phyloP scores from a whole-genome alignment of 2,888 invertebrate genomes.

The Vannuccia rotundouncinata region DNA sequence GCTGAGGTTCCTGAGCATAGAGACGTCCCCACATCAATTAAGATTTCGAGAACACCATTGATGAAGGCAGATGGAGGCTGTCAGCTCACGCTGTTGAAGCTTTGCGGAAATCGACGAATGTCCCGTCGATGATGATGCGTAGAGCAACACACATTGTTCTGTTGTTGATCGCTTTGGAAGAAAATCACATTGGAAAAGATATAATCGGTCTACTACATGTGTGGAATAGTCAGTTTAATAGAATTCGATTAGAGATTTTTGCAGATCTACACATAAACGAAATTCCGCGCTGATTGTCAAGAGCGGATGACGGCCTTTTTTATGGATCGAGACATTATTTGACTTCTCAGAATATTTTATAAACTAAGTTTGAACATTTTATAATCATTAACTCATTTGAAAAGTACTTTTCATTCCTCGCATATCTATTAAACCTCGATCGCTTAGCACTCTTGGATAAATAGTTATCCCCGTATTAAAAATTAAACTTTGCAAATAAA shows the following conservation, averaged over 20 bases:
- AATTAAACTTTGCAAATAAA: no score
- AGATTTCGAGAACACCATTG: background rate
- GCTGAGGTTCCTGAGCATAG: background rate
- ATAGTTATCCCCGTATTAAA: no score
- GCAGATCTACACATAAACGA: background rate
- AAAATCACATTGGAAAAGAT: no score
- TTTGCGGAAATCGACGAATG: conserved; percentile 3
- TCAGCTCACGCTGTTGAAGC: background rate
- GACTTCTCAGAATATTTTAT: no score
- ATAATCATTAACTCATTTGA: no score
- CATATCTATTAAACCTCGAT: no score
- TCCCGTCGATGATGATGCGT: background rate
- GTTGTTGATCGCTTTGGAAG: background rate
- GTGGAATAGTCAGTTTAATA: background rate
- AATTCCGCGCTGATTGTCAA: background rate
- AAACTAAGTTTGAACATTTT: no score
- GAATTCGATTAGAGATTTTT: background rate
- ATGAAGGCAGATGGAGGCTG: background rate
- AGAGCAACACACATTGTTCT: background rate
- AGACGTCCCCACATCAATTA: background rate
- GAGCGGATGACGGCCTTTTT: background rate
- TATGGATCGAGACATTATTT: background rate
- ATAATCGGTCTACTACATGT: no score
- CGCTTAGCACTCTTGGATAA: no score
- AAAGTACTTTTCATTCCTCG: no score